Evolutionary conservation across 1,140 invertebrate genomes (phyloP), one percentile per base, ranked within the genome.

Genomic region (Papilio polyxenes): DNA sequence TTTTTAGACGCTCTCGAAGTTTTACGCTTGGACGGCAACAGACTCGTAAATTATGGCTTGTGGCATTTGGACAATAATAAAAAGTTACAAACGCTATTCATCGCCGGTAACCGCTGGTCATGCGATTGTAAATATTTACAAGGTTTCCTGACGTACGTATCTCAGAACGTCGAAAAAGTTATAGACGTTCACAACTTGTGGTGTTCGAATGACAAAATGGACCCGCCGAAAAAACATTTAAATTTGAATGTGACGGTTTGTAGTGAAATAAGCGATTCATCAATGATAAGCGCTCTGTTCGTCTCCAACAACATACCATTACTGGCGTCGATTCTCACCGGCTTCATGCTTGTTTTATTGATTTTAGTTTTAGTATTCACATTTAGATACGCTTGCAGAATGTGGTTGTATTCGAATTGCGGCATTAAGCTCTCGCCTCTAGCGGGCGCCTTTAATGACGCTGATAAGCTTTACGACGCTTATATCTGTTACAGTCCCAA

Each of bases 401-500:
- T 98, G 85, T 98, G 98, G 97, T 96, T 98, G 37, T 97, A 98
- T 89, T 97, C 97, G 76, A 96, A 97, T 85, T 98, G 98, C 94
- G 82, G 98, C 97, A 94, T 97, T 96, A 97, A 97, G 87, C 96
- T 97, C 6, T 96, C 96, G 6, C 96, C 96, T 17, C 96, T 97
- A 86, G 74, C 98, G 97, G 95, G 96, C 83, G 95, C 96, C 83
- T 96, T 96, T 90, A 96, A 96, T 87, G 97, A 98, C 89, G 96
- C 97, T 83, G 97, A 98, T 95, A 96, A 97, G 88, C 96, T 98
- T 81, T 98, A 98, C 91, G 98, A 99, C 92, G 98, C 98, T 23
- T 98, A 98, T 92, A 96, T 98, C 80, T 97, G 97, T 72, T 98
- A 98, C 94, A 98, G 97, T 86, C 96, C 97, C 72, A 97, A 98